These are phyloP conservation scores for Esox niger DNA, from an alignment of 2,113 vertebrate genomes.

Conservation along the genomic window DNA sequence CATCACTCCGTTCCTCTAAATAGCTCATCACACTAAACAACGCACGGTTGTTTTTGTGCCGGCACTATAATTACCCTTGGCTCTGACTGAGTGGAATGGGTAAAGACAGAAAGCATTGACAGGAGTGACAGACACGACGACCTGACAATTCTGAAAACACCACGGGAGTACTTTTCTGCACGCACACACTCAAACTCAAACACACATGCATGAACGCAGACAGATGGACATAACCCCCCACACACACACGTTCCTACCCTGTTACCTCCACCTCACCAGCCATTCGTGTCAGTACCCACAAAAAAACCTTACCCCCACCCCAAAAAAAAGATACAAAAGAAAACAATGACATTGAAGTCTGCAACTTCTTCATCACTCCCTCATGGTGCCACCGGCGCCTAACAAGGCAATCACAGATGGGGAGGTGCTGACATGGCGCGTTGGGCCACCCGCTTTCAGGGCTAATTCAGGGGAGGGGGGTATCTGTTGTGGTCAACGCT, in stretches of 20 bases:
- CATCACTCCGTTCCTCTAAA: background rate
- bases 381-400: conserved; percentile 75
- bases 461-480: conserved; percentile 59
- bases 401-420: conserved; percentile 82
- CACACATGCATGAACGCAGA: too few relatives aligned
- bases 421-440: conserved; percentile 74
- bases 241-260: conserved; percentile 45
- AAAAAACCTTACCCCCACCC: conserved; percentile 53
- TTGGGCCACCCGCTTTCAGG: conserved; percentile 60
- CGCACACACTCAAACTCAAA: conserved; percentile 11
- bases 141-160: conserved; percentile 44
- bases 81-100: conserved; percentile 28
- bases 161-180: conserved; percentile 9
- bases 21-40: background rate
- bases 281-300: conserved; percentile 75
- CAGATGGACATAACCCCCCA: conserved; percentile 40
- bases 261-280: conserved; percentile 67
- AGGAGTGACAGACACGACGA: conserved; percentile 44
- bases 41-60: too few relatives aligned
- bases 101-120: conserved; percentile 52
- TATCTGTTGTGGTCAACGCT: conserved; percentile 78
- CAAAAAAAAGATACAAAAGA: conserved; percentile 38
- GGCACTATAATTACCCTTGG: conserved; percentile 46
- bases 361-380: conserved; percentile 51
- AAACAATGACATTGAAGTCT: conserved; percentile 66